Percentiles rank a stretch among this genome's conserved stretches.
Evolutionary conservation across 2,888 invertebrate species (phyloP).

Genomic region (Lepidocyrtoides sp.): DNA sequence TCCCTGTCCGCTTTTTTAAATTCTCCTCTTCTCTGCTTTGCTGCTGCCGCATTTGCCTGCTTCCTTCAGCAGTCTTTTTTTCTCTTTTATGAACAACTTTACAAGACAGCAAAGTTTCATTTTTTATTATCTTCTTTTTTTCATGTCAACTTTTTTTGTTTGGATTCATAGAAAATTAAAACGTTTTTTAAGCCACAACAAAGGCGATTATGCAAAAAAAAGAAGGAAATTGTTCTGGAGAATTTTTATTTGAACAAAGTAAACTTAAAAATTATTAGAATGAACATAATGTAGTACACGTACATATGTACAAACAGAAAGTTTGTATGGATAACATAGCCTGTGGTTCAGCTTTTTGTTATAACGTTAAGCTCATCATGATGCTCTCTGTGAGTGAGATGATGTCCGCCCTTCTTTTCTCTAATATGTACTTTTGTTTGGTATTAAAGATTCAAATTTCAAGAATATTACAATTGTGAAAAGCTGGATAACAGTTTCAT

Average conservation of each 20-base stretch:
- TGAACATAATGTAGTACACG: too few species aligned
- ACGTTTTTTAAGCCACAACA: slow-evolving; percentile 84
- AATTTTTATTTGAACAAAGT: slow-evolving; percentile 57
- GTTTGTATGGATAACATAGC: neutral
- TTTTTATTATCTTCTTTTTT: slow-evolving; percentile 48
- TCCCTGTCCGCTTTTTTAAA: too few species aligned
- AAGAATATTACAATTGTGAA: neutral
- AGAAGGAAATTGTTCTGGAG: slow-evolving; percentile 82
- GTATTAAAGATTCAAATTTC: neutral
- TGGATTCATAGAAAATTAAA: slow-evolving; percentile 85
- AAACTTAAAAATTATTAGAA: too few species aligned
- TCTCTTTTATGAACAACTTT: neutral
- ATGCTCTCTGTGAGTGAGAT: neutral
- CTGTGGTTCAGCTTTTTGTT: neutral
- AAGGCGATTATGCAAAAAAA: slow-evolving; percentile 84
- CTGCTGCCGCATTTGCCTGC: neutral
- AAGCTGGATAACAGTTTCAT: neutral
- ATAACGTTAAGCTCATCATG: too few species aligned
- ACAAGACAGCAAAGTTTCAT: neutral
- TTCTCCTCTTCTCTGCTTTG: neutral
- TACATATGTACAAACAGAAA: neutral
- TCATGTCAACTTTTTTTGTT: slow-evolving; percentile 84
- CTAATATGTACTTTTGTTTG: neutral
- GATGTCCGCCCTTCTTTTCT: neutral
- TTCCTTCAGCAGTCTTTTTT: too few species aligned